A percentile compares a stretch with the other conserved stretches of the same genome.
Evolutionary conservation across 1,140 invertebrate genomes (phyloP).

Genomic region (Orchestia grillus): DNA sequence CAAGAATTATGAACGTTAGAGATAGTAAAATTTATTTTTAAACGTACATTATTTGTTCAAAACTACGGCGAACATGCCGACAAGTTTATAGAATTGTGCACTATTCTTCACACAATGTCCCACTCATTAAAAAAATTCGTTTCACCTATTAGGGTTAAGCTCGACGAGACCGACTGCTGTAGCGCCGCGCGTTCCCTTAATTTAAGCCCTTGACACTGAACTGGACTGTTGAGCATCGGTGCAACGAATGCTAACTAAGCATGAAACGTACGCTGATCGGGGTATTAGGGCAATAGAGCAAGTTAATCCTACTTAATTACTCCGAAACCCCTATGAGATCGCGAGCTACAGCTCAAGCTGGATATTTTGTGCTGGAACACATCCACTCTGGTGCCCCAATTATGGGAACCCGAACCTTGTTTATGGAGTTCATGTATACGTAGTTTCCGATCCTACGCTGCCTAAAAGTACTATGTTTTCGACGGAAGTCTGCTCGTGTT

Average conservation of each 20-base stretch:
- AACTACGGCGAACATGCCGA: too few species aligned
- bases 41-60: too few species aligned
- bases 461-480: background rate
- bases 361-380: background rate
- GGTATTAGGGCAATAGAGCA: background rate
- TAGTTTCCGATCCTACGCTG: background rate
- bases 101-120: too few species aligned
- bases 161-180: too few species aligned
- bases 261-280: background rate
- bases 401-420: background rate
- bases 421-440: background rate
- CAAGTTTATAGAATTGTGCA: too few species aligned
- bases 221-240: background rate
- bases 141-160: too few species aligned
- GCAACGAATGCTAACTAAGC: background rate
- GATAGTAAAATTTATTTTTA: too few species aligned
- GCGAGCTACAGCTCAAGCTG: background rate
- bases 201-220: background rate
- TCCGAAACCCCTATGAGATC: background rate
- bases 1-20: too few species aligned
- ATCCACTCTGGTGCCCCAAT: background rate
- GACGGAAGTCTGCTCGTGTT: background rate
- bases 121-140: too few species aligned
- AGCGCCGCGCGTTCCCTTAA: background rate
- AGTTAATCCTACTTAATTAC: conserved; percentile 2